Percentiles rank a stretch among this genome's conserved stretches.
Conservation (phyloP, 2,113 vertebrate species). For the Poecilia latipinna region DNA sequence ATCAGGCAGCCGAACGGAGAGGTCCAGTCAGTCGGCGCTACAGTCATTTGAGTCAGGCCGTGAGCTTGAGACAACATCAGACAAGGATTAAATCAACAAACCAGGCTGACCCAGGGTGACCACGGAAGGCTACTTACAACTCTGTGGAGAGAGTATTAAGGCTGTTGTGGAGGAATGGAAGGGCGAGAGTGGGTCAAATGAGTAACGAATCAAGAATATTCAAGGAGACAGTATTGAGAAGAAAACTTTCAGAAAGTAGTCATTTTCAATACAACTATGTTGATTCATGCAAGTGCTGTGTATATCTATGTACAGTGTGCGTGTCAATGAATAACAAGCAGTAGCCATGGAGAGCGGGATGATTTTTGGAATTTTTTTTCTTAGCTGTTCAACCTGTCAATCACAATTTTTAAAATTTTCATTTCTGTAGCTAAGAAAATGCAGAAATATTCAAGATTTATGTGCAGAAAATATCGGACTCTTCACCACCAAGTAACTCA, state of each 20-base stretch:
- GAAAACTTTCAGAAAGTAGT: slow-evolving; percentile 8
- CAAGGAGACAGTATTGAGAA: slow-evolving; percentile 1
- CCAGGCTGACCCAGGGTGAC: slow-evolving; percentile 59
- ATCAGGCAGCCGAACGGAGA: slow-evolving; percentile 59
- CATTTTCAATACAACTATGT: slow-evolving; percentile 13
- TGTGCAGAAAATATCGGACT: not conserved
- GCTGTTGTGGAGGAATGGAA: slow-evolving; percentile 1
- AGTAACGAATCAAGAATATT: slow-evolving; percentile 11
- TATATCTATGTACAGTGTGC: not conserved
- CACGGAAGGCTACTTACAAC: slow-evolving; percentile 51
- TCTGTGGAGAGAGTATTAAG: slow-evolving; percentile 49
- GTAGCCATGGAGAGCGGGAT: not conserved
- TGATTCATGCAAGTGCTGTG: slow-evolving; percentile 3
- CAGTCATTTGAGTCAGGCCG: slow-evolving; percentile 59
- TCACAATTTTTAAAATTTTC: slow-evolving; percentile 10
- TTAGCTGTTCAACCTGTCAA: slow-evolving; percentile 1
- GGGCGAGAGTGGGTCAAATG: slow-evolving; percentile 7
- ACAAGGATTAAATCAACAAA: slow-evolving; percentile 77
- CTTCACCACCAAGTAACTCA: not conserved
- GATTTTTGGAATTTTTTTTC: not conserved
- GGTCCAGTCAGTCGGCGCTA: slow-evolving; percentile 18
- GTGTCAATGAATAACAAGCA: slow-evolving; percentile 29
- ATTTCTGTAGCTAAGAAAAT: not conserved
- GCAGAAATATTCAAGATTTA: not conserved
- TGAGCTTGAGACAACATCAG: slow-evolving; percentile 73